Evolutionary conservation across 2,113 vertebrate genomes (phyloP).

Genomic region (Stictonetta naevosa): DNA sequence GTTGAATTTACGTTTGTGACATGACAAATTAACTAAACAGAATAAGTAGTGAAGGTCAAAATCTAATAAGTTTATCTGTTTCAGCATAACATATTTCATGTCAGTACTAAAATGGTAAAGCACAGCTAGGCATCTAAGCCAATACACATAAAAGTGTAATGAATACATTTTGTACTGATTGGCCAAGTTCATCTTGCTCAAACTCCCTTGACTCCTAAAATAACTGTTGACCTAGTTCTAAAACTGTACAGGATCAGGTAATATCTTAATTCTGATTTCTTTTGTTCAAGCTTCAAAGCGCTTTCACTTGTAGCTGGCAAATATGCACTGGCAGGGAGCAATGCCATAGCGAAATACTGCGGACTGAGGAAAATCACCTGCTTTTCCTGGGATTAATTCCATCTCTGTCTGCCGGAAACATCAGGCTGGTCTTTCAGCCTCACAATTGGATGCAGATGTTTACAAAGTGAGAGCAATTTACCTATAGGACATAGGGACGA

Average conservation of each 20-base stretch:
- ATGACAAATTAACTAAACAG: background rate
- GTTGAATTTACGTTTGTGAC: background rate
- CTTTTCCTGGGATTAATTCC: constrained; percentile 10
- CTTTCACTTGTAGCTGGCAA: background rate
- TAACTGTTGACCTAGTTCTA: constrained; percentile 22
- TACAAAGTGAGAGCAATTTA: background rate
- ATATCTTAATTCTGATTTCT: constrained; percentile 40
- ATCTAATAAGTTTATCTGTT: background rate
- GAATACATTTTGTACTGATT: constrained; percentile 5
- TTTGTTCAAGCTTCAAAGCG: background rate
- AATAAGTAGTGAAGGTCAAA: background rate
- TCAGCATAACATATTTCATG: background rate
- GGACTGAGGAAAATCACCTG: constrained; percentile 47
- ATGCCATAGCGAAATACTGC: background rate
- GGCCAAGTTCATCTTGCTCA: background rate
- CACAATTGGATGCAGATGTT: background rate
- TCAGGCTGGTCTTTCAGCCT: background rate
- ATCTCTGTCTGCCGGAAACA: background rate
- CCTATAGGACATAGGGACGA: background rate
- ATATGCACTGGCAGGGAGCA: background rate
- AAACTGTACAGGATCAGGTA: constrained; percentile 36
- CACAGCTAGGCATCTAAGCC: background rate
- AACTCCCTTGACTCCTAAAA: background rate
- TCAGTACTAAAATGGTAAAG: background rate
- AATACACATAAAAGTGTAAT: background rate